Percentiles rank a stretch among this genome's conserved stretches.
phyloP scores from a whole-genome alignment of 2,888 invertebrate species.

The Nowickia ferox region DNA sequence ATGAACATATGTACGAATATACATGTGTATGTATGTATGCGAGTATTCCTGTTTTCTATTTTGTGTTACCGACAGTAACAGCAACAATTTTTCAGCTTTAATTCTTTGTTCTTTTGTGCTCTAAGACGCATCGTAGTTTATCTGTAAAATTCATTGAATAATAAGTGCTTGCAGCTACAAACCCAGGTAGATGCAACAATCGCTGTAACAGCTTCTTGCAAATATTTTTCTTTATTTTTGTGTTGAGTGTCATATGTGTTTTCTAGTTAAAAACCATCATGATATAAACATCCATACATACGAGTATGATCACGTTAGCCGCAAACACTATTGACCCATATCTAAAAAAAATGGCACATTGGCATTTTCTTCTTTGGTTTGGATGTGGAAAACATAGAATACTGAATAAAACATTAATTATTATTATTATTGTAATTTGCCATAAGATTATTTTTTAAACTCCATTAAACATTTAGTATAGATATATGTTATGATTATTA shows the following conservation, averaged over 20 bases:
- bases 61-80: slow-evolving; percentile 55
- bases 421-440: too few relatives aligned
- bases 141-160: slow-evolving; percentile 53
- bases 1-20: background rate
- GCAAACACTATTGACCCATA: slow-evolving; percentile 45
- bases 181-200: background rate
- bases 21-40: too few relatives aligned
- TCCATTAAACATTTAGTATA: too few relatives aligned
- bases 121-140: slow-evolving; percentile 4
- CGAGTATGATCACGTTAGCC: background rate
- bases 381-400: slow-evolving; percentile 2
- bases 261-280: background rate
- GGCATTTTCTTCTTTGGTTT: slow-evolving; percentile 26
- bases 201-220: slow-evolving; percentile 6
- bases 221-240: background rate
- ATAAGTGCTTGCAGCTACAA: slow-evolving; percentile 23
- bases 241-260: background rate
- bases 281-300: too few relatives aligned
- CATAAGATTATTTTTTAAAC: too few relatives aligned
- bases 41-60: slow-evolving; percentile 63
- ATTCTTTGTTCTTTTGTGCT: slow-evolving; percentile 3
- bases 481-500: too few relatives aligned
- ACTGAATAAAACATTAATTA: too few relatives aligned
- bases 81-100: slow-evolving; percentile 17
- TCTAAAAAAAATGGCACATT: slow-evolving; percentile 24